Conservation (phyloP, 2,797 vertebrate genomes). For the Xerus rutilus region DNA sequence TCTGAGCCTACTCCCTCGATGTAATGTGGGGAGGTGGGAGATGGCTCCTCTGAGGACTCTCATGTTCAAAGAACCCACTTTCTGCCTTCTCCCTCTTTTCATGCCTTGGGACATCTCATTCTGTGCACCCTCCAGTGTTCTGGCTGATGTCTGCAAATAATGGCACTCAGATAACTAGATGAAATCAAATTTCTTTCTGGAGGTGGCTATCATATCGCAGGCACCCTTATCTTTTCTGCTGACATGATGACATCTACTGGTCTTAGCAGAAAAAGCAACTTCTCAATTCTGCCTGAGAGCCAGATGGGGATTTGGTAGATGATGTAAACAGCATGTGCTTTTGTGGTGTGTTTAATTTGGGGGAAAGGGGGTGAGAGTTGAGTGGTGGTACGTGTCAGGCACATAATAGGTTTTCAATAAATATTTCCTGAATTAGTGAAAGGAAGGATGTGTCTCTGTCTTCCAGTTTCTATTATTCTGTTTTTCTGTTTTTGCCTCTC, state of each 20-base stretch:
- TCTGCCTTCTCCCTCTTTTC: neutral
- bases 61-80: neutral
- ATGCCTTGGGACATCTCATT: neutral
- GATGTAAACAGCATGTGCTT: neutral
- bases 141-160: neutral
- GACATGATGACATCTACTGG: conserved; percentile 79
- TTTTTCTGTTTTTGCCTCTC: neutral
- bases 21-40: neutral
- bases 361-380: too few species aligned
- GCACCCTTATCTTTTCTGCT: conserved; percentile 71
- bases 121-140: neutral
- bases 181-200: neutral
- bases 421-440: neutral
- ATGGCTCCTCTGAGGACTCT: neutral
- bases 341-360: neutral
- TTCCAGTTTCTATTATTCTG: neutral
- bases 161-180: conserved; percentile 6
- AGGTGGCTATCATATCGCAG: neutral
- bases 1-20: neutral
- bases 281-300: neutral
- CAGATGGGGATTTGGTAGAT: neutral
- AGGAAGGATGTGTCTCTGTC: neutral
- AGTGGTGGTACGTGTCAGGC: neutral
- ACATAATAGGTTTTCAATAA: neutral
- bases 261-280: conserved; percentile 32